Conservation (phyloP, 2,113 vertebrate species). For the Maccullochella peelii region DNA sequence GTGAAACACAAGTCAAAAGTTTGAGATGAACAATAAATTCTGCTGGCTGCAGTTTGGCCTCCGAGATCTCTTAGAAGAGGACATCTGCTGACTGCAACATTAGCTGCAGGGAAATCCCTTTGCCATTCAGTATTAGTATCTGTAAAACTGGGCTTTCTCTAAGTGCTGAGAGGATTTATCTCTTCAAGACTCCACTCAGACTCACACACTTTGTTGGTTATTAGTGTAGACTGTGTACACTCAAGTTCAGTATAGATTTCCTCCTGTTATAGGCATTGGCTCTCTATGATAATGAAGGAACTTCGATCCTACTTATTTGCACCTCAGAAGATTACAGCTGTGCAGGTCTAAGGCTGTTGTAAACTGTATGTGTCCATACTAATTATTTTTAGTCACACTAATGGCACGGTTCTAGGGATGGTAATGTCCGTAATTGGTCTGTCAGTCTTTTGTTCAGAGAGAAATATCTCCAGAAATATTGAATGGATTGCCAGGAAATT, state of each 20-base stretch:
- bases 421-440: background rate
- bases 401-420: too few species aligned
- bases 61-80: background rate
- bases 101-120: slow-evolving; percentile 5
- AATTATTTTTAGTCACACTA: too few species aligned
- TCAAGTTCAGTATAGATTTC: background rate
- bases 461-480: too few species aligned
- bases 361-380: background rate
- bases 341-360: background rate
- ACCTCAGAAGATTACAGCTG: background rate
- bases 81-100: background rate
- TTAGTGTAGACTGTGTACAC: background rate
- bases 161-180: background rate
- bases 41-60: background rate
- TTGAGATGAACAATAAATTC: background rate
- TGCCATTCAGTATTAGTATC: background rate
- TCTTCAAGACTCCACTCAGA: background rate
- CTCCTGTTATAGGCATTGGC: background rate
- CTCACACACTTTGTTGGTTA: background rate
- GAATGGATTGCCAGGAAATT: too few species aligned
- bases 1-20: background rate
- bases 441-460: background rate
- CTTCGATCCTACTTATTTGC: background rate
- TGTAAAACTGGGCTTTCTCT: slow-evolving; percentile 4
- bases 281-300: background rate